Conservation (phyloP, 2,888 invertebrate species). For the Spialia ferax region DNA sequence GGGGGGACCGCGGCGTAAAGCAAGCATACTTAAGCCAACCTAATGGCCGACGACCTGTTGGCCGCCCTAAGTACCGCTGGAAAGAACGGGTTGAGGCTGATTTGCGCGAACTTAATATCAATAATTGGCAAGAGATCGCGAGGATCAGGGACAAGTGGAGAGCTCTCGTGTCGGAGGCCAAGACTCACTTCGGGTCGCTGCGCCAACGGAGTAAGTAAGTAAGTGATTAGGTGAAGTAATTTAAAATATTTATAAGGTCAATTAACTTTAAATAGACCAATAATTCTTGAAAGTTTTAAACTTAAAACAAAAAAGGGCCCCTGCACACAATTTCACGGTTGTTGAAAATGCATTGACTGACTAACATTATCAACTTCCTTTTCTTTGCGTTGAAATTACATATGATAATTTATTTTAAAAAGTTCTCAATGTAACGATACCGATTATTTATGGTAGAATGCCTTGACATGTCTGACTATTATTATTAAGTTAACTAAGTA, state of each 20-base stretch:
- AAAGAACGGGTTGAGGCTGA: no score
- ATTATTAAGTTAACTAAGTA: not conserved
- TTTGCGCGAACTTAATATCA: no score
- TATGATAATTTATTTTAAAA: not conserved
- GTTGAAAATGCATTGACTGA: not conserved
- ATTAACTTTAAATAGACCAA: not conserved
- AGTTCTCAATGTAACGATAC: not conserved
- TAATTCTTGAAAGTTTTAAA: not conserved
- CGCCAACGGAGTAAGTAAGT: no score
- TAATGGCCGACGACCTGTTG: no score
- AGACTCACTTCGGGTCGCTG: no score
- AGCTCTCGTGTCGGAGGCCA: no score
- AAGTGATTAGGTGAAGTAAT: slow-evolving; percentile 4
- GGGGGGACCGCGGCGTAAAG: no score
- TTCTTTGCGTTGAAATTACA: not conserved
- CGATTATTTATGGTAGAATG: slow-evolving; percentile 2
- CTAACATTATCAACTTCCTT: not conserved
- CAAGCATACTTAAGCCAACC: no score
- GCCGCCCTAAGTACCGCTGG: no score
- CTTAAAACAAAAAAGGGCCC: not conserved
- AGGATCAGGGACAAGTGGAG: no score
- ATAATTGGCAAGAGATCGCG: no score
- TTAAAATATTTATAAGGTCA: slow-evolving; percentile 3
- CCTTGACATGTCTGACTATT: not conserved
- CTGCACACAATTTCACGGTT: not conserved